Percentiles rank a stretch among this genome's conserved stretches.
Conservation (phyloP, 2,113 vertebrate species). For the Microcebus lehilahytsara region DNA sequence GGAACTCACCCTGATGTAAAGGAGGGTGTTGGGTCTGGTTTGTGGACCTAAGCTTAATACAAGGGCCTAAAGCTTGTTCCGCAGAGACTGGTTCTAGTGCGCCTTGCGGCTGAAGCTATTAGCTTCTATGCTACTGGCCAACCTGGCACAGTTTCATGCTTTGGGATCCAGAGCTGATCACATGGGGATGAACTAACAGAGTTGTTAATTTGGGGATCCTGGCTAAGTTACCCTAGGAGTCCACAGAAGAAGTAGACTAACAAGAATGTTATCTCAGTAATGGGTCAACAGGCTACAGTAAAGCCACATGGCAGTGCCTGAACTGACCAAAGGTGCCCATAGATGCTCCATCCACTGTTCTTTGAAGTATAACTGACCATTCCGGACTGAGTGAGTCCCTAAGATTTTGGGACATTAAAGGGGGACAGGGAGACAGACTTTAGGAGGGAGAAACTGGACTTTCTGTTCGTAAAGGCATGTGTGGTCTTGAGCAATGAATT, state of each 20-base stretch:
- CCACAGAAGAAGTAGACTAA: not conserved
- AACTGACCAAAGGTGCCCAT: not conserved
- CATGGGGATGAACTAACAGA: not conserved
- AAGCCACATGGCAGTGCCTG: not conserved
- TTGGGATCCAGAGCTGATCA: not conserved
- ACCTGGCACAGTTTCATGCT: not conserved
- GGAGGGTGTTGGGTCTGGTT: not conserved
- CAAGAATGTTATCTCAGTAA: not conserved
- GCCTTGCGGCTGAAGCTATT: not conserved
- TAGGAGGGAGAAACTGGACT: not conserved
- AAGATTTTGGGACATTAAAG: not conserved
- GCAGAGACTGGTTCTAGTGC: not conserved
- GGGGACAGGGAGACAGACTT: not conserved
- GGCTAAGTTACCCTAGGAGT: not conserved
- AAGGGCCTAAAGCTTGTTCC: not conserved
- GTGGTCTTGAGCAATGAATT: not conserved
- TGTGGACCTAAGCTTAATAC: not conserved
- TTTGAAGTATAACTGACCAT: not conserved
- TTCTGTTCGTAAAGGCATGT: not conserved
- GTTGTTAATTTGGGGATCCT: not conserved
- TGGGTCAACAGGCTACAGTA: not conserved
- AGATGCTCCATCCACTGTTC: not conserved
- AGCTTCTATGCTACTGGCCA: not conserved
- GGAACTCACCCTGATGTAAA: not conserved
- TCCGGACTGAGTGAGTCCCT: not conserved